These are phyloP conservation scores for Creontiades dilutus DNA, from an alignment of 2,888 invertebrate species.

Conservation along the genomic window DNA sequence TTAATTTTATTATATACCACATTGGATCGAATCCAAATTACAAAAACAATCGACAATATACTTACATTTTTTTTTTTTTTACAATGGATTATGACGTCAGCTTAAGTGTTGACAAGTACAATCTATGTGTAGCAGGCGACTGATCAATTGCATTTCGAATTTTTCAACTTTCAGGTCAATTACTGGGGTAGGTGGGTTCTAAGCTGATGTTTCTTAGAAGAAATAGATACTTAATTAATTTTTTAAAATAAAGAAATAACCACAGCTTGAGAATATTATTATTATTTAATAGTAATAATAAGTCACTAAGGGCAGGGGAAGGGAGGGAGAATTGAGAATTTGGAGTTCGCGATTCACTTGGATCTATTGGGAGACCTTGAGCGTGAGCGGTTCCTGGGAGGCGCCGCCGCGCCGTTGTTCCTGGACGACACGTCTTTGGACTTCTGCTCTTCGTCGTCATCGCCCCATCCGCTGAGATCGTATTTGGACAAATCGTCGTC, in stretches of 20 bases:
- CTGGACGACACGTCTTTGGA: conserved; percentile 73
- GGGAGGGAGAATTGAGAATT: background rate
- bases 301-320: conserved; percentile 29
- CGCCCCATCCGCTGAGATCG: conserved; percentile 84
- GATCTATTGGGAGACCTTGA: conserved; percentile 56
- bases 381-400: conserved; percentile 51
- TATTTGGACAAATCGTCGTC: conserved; percentile 88
- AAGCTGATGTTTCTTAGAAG: conserved; percentile 9
- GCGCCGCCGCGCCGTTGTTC: conserved; percentile 43
- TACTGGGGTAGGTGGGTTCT: background rate
- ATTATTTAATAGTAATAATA: conserved; percentile 27
- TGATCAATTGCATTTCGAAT: background rate
- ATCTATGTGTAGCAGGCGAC: background rate
- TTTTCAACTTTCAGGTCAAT: conserved; percentile 1
- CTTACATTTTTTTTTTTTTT: background rate
- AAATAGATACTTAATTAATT: background rate
- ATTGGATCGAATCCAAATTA: conserved; percentile 34
- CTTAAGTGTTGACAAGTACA: background rate
- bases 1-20: background rate
- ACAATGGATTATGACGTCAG: background rate
- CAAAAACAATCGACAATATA: conserved; percentile 14
- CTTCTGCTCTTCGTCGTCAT: conserved; percentile 74
- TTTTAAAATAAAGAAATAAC: conserved; percentile 15
- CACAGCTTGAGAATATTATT: conserved; percentile 23
- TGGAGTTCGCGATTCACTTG: conserved; percentile 35